phyloP scores from a whole-genome alignment of 2,888 invertebrate species.

The Eristalis intricaria region DNA sequence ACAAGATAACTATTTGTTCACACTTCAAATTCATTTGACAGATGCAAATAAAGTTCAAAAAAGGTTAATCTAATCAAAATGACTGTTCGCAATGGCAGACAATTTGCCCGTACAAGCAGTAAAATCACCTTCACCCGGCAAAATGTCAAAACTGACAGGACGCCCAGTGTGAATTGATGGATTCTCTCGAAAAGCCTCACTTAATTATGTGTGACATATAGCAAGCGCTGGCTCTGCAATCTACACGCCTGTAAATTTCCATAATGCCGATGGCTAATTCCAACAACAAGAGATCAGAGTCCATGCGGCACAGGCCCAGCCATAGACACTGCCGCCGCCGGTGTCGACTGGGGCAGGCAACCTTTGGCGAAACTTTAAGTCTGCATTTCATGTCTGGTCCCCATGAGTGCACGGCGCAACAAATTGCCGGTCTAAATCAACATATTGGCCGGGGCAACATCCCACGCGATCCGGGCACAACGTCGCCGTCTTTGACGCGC shows the following conservation, averaged over 20 bases:
- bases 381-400: constrained; percentile 26
- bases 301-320: neutral
- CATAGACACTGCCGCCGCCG: neutral
- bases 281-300: constrained; percentile 21
- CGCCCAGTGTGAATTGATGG: constrained; percentile 20
- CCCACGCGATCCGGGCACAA: constrained; percentile 41
- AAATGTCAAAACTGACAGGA: constrained; percentile 14
- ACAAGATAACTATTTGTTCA: neutral
- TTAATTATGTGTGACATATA: constrained; percentile 30
- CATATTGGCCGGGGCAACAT: constrained; percentile 45
- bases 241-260: constrained; percentile 21
- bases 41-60: neutral
- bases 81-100: neutral
- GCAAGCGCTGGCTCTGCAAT: neutral
- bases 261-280: constrained; percentile 35
- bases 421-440: constrained; percentile 55
- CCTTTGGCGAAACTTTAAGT: constrained; percentile 19
- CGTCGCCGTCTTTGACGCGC: constrained; percentile 5
- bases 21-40: neutral
- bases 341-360: constrained; percentile 8
- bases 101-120: too few relatives aligned
- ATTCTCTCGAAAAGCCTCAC: neutral
- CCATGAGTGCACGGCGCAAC: constrained; percentile 35
- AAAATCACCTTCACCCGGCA: neutral
- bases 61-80: neutral